Evolutionary conservation across 2,888 invertebrate species (phyloP).

Genomic region (Eupithecia subumbrata): DNA sequence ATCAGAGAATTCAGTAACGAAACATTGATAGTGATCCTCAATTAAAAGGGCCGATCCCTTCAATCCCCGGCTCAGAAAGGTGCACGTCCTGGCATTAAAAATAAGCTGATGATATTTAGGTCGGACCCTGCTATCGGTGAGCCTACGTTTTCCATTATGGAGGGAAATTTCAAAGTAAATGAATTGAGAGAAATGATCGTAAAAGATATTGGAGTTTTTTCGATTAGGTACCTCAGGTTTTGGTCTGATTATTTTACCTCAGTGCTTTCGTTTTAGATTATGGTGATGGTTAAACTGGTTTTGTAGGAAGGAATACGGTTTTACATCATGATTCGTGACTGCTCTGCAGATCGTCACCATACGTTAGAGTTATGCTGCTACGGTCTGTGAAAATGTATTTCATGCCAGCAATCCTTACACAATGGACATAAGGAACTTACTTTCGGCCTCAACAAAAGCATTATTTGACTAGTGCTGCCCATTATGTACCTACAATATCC

Average conservation of each 20-base stretch:
- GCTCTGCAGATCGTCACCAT: too few relatives aligned
- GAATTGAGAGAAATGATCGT: conserved; percentile 22
- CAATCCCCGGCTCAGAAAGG: conserved; percentile 50
- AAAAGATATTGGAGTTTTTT: conserved; percentile 1
- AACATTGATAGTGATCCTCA: conserved; percentile 58
- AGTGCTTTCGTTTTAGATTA: not conserved
- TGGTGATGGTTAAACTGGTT: not conserved
- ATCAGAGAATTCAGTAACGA: conserved; percentile 54
- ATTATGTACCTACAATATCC: too few relatives aligned
- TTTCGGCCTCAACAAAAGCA: too few relatives aligned
- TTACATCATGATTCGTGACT: too few relatives aligned
- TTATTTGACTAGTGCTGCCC: too few relatives aligned
- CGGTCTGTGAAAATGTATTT: too few relatives aligned
- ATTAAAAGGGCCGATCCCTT: conserved; percentile 54
- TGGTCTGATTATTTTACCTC: conserved; percentile 1
- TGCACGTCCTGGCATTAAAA: conserved; percentile 50
- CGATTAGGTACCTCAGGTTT: conserved; percentile 3
- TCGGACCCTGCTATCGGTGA: conserved; percentile 30
- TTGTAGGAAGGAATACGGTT: not conserved
- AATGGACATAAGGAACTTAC: too few relatives aligned
- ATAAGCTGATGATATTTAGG: conserved; percentile 48
- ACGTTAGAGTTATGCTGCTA: too few relatives aligned
- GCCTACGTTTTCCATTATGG: conserved; percentile 34
- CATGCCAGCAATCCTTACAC: too few relatives aligned
- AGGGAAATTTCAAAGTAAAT: conserved; percentile 33